Evolutionary conservation across 2,113 vertebrate species (phyloP), one percentile per base, ranked within the genome.

Genomic region (Triplophysa tibetana): DNA sequence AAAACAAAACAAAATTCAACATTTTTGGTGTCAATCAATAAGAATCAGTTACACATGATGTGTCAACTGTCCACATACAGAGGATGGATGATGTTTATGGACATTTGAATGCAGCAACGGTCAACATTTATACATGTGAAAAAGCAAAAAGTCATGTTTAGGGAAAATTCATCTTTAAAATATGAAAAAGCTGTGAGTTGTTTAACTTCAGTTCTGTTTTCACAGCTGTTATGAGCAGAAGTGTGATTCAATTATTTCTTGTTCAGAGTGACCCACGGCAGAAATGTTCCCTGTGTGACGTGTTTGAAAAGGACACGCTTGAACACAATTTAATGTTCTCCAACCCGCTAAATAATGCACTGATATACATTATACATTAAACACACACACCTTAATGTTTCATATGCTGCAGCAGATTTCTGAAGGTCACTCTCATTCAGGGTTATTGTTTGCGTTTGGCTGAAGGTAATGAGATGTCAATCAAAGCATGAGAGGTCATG

Each of bases 401-500:
- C 70, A 77, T 24, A 65, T 76, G 9, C 60, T 64, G 48, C 43
- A 73, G 68, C 41, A 77, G 65, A 70, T 21, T 41, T 67, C 24
- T 43, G 24, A 72, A 9, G 24, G 62, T 67, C 78, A 83, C 21
- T 74, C 80, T n/a, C 64, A 85, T 83, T 85, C 85, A 89, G 88
- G 87, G 89, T 87, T 88, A 85, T 82, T 82, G 84, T 84, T 67
- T 81, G 77, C 73, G 78, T 88, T 87, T 86, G 84, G 78, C 78
- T 78, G 81, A 87, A 80, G 82, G 68, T 89, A 90, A 91, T 90
- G 88, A 91, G 84, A 87, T 88, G 89, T 80, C 90, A 90, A 80
- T 92, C 89, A 91, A 75, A 78, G 84, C 83, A 75, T 67, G 58
- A 64, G 73, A 29, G 33, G 63, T 87, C 83, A 64, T 81, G 62